Percentiles rank a stretch among this genome's conserved stretches.
These are phyloP conservation scores for Colossoma macropomum DNA, from an alignment of 2,113 vertebrate genomes.

Conservation along the genomic window DNA sequence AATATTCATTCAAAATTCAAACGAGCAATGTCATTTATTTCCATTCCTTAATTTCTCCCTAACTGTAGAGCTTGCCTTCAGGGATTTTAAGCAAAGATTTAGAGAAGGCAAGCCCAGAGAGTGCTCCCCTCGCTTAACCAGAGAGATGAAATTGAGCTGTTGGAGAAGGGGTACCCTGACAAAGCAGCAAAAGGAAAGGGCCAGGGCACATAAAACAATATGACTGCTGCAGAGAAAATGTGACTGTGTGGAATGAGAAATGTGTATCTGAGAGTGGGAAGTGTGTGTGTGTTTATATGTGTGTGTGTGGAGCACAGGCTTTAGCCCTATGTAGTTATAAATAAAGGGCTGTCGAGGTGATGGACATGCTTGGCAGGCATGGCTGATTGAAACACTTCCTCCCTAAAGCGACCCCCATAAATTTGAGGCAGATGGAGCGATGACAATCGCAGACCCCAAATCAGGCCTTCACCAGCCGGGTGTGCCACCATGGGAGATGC, in stretches of 20 bases:
- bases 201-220: conserved; percentile 37
- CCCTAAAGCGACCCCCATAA: conserved; percentile 78
- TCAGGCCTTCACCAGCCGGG: conserved; percentile 34
- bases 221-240: conserved; percentile 6
- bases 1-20: conserved; percentile 77
- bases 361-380: conserved; percentile 78
- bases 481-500: conserved; percentile 33
- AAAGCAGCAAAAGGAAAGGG: conserved; percentile 2
- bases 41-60: conserved; percentile 13
- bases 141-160: background rate
- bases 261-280: conserved; percentile 28
- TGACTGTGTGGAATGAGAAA: conserved; percentile 12
- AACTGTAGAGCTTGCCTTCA: background rate
- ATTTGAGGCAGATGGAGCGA: conserved; percentile 70
- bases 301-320: conserved; percentile 14
- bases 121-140: background rate
- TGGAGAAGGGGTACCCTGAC: conserved; percentile 1
- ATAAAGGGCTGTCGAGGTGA: conserved; percentile 77
- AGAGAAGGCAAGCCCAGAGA: background rate
- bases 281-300: conserved; percentile 33
- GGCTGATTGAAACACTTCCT: conserved; percentile 83
- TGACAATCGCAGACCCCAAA: conserved; percentile 43
- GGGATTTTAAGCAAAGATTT: conserved; percentile 25
- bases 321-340: conserved; percentile 64
- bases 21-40: conserved; percentile 48